These are phyloP conservation scores for Coelopa pilipes DNA, from an alignment of 2,888 invertebrate genomes.

Conservation along the genomic window DNA sequence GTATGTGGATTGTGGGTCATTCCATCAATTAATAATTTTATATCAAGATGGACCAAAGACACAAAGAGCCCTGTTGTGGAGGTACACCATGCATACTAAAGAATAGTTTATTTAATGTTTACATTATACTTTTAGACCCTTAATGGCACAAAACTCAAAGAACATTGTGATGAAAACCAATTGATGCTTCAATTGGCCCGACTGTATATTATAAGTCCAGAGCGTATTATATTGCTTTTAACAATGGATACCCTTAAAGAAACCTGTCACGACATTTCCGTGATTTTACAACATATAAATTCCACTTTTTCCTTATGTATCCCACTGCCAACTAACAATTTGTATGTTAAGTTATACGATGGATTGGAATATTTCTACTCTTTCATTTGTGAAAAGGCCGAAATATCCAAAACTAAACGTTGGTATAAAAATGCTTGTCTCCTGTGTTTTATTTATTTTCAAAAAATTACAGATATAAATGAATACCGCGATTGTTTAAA, in stretches of 20 bases:
- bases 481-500: slow-evolving; percentile 64
- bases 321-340: slow-evolving; percentile 63
- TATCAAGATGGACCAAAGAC: slow-evolving; percentile 15
- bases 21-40: neutral
- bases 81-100: slow-evolving; percentile 1
- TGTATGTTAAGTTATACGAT: slow-evolving; percentile 67
- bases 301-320: slow-evolving; percentile 64
- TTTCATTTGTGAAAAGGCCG: slow-evolving; percentile 62
- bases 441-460: neutral
- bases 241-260: slow-evolving; percentile 63
- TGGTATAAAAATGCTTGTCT: neutral
- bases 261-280: slow-evolving; percentile 52
- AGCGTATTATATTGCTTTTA: slow-evolving; percentile 68
- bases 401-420: slow-evolving; percentile 18
- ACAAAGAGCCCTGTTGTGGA: neutral
- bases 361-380: slow-evolving; percentile 66
- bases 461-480: slow-evolving; percentile 53
- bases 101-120: neutral
- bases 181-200: slow-evolving; percentile 68
- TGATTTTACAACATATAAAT: slow-evolving; percentile 64
- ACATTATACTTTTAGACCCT: slow-evolving; percentile 9
- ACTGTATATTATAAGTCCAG: slow-evolving; percentile 69
- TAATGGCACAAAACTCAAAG: slow-evolving; percentile 26
- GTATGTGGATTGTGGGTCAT: slow-evolving; percentile 8
- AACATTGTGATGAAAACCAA: slow-evolving; percentile 65